A percentile compares a stretch with the other conserved stretches of the same genome.
Evolutionary conservation across 2,113 vertebrate genomes (phyloP).

Genomic region (Antigone vipio): DNA sequence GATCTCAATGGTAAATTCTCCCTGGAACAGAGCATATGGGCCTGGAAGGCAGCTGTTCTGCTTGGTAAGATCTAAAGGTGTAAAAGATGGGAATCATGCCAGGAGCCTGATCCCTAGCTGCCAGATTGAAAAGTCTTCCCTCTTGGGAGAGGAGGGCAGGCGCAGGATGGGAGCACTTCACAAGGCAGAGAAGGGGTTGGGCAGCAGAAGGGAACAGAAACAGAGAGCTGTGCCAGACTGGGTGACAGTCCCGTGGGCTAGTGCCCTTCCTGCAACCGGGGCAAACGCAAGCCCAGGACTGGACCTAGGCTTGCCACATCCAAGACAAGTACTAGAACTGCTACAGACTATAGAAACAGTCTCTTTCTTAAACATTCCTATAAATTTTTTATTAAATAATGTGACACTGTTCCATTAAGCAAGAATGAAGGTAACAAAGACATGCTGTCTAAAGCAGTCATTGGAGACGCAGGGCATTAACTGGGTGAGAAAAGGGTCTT

Average conservation of each 20-base stretch:
- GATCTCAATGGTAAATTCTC: not conserved
- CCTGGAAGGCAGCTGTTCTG: slow-evolving; percentile 5
- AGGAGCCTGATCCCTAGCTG: not conserved
- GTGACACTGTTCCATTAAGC: not conserved
- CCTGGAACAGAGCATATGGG: not conserved
- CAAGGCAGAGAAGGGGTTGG: not conserved
- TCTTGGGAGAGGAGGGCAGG: not conserved
- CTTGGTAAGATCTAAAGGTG: not conserved
- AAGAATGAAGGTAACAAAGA: not conserved
- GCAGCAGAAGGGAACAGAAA: not conserved
- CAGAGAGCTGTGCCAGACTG: not conserved
- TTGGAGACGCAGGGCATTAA: not conserved
- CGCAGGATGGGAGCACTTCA: not conserved
- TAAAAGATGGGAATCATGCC: not conserved
- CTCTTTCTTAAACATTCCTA: not conserved
- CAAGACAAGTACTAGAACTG: not conserved
- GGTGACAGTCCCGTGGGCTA: not conserved
- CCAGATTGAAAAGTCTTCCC: not conserved
- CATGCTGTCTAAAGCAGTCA: not conserved
- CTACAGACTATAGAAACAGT: not conserved
- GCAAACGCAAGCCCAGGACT: not conserved
- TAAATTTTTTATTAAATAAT: not conserved
- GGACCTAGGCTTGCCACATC: not conserved
- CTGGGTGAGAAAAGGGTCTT: not conserved
- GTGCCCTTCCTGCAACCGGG: not conserved